Base-by-base conservation (phyloP, 2,113 vertebrate species). In the Alaudala cheleensis region DNA sequence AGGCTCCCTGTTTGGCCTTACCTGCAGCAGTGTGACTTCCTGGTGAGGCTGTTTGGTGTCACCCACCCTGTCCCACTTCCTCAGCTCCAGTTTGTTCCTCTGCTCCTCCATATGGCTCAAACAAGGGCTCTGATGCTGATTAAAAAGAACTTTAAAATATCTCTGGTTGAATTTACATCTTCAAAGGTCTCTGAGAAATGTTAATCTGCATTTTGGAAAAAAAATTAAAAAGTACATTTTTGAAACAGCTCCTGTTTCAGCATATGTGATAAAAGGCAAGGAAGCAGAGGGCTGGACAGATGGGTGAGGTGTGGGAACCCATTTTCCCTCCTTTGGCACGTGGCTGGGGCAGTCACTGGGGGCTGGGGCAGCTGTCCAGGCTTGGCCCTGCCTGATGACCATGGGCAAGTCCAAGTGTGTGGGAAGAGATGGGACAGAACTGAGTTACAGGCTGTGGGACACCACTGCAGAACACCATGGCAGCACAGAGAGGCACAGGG, bases 31-130 rank as follows among this genome's bases (percentile, higher is more conserved):
- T 54, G 51, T 11, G 13, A 57, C 80, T 62, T 47, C 23, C 50
- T 6, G 2, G 5, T 45, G 77, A 72, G 72, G 50, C 42, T 8
- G 1, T 39, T 60, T 21, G 50, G 26, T 49, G 1, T 80, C 77
- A 64, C 40, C n/a, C 64, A n/a, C 28, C 19, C 16, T 1, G 0
- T 26, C 76, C 62, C 67, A 21, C 39, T 34, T 34, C 40, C 71
- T 51, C 76, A 66, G 62, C 69, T 84, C 73, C 42, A 57, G 31
- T 14, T 56, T 78, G n/a, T 45, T 62, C 51, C 51, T 73, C 69
- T 81, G 31, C 88, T 90, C 33, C 70, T 87, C 78, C 88, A 71
- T 81, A 87, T 85, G 92, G 81, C 65, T 73, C n/a, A 49, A 65
- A 84, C 1, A 1, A 61, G 47, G 15, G 44, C 47, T 78, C 69